Evolutionary conservation across 2,888 invertebrate species (phyloP), one percentile per base, ranked within the genome.

Genomic region (Drosophila merina): DNA sequence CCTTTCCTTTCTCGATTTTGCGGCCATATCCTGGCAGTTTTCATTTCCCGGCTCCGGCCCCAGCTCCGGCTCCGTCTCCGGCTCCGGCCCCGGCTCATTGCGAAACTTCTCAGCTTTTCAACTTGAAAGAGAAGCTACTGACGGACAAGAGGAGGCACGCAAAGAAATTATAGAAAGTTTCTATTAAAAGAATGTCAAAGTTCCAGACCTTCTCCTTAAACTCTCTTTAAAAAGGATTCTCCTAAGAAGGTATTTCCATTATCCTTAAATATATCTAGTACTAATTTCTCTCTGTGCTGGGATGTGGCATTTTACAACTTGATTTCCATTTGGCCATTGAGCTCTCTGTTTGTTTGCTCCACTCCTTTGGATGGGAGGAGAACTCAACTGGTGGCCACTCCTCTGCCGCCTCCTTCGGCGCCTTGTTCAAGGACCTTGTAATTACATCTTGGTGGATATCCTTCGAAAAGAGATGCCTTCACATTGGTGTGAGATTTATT

Each of bases 291-390:
- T 5, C 33, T 42, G 57, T 47, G 44, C 45, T 30, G 33, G 40
- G 51, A 59, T 66, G 54, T 60, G 75, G 79, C 72, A 66, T 66
- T 66, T 78, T 85, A 76, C 69, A 79, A 79, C 76, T 78, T 78
- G 79, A 85, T 78, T 78, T 81, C 72, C 79, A 79, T 85, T 79
- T 75, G 45, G 68, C 72, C 57, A 57, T 69, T 55, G 78, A 47
- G 76, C 50, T 62, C 64, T 50, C 66, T 72, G 79, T 84, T 78
- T 72, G 75, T 67, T 77, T 66, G 49, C 75, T 77, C 57, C 64
- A 51, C 67, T 48, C 49, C 51, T 64, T 60, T 50, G 47, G 42
- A 36, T n/a, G 6, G 6, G 8, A 8, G 6, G 8, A 8, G 9
- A 30, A 49, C 14, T 63, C 70, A 79, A 77, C 77, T 83, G 63